Base-by-base conservation (phyloP, 2,888 invertebrate genomes). In the Tinea trinotella region DNA sequence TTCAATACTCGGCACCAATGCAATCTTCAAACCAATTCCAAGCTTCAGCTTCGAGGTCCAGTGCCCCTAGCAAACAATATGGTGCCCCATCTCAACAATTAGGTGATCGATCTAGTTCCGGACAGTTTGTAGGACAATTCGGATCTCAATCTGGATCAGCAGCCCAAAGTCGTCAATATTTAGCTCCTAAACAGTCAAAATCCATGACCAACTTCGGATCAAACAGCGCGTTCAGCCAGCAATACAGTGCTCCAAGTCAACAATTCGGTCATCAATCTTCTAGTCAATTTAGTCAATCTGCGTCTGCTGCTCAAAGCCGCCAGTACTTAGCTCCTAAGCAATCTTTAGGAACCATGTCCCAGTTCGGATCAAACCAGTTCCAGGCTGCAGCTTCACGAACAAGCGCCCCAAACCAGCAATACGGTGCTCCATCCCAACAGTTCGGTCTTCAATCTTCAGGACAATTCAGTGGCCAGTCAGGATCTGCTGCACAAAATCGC, bases 401-500 rank as follows among this genome's bases (percentile, higher is more conserved):
- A 6, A 19, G 9, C 17, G 17, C 46, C 3, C 46, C 19, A 9
- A 46, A 19, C 19, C 46, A 46, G 10, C 46, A 46, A 46, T 46
- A 46, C 10, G 46, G 46, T 17, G 46, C 46, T n/a, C 46, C 46
- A 15, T n/a, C 46, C 17, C 46, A 46, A 46, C 40, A 40, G 13
- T 40, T 40, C 40, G 13, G 40, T 40, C 13, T 7, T 13, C 40
- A 40, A 12, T 40, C 13, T 12, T 12, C 40, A 13, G 40, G 40
- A 40, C 40, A 40, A 40, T 40, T 40, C 13, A 13, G 40, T n/a
- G 13, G 40, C 7, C 40, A 40, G 15, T 40, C 40, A 13, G 19
- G 46, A 9, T 3, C 18, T 19, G 46, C 46, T 15, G 46, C 46
- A 2, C 46, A 46, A 17, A 46, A n/a, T 10, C 18, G 46, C n/a